Conservation (phyloP, 2,888 invertebrate species). For the Linnaemya vulpina region DNA sequence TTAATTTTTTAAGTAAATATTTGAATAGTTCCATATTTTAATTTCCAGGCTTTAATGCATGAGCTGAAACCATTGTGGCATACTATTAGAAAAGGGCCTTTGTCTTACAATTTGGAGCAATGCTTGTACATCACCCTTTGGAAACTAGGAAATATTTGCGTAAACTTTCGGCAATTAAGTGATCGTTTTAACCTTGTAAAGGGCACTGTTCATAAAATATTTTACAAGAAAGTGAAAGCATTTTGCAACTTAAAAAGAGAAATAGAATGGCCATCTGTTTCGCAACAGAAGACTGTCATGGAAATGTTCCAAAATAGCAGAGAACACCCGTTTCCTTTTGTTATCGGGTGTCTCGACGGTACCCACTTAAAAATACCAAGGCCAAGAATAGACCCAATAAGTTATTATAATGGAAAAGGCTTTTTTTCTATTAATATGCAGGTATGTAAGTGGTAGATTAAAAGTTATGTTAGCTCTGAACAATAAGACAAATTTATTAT, state of each 20-base stretch:
- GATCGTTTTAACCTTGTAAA: conserved; percentile 29
- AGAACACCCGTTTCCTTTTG: conserved; percentile 24
- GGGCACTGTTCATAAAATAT: conserved; percentile 21
- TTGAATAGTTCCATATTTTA: too few species aligned
- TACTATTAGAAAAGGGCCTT: not conserved
- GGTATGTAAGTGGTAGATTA: conserved; percentile 3
- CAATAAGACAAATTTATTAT: not conserved
- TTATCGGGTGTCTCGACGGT: conserved; percentile 24
- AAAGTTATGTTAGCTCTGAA: not conserved
- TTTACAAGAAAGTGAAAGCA: not conserved
- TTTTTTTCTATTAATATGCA: conserved; percentile 35
- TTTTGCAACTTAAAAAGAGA: conserved; percentile 16
- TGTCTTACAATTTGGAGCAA: conserved; percentile 7
- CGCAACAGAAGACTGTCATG: conserved; percentile 6
- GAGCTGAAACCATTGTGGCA: conserved; percentile 8
- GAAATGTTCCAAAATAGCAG: conserved; percentile 25
- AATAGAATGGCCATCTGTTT: conserved; percentile 35
- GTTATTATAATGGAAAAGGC: conserved; percentile 35
- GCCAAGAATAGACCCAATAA: conserved; percentile 19
- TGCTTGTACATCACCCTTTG: conserved; percentile 11
- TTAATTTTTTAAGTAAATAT: too few species aligned
- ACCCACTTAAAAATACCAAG: conserved; percentile 26
- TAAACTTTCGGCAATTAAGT: conserved; percentile 16
- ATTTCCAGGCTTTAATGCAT: not conserved
- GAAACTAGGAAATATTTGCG: not conserved